These are phyloP conservation scores for Pangasius djambal DNA, from an alignment of 2,797 vertebrate genomes.

Conservation along the genomic window DNA sequence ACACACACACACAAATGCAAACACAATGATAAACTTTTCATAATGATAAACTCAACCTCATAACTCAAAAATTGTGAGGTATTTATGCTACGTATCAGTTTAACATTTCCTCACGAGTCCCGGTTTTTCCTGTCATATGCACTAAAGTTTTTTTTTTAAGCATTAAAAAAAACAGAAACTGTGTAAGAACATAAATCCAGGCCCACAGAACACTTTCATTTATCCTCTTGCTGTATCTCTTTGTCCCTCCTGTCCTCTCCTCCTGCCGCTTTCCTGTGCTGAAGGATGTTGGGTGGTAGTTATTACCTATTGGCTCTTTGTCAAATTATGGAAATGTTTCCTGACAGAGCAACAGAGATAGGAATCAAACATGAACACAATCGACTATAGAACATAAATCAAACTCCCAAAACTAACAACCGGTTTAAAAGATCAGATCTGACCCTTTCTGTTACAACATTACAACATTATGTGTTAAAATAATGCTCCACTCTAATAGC, in stretches of 20 bases:
- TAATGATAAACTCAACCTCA: not conserved
- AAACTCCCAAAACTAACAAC: not conserved
- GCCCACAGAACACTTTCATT: constrained; percentile 17
- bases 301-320: constrained; percentile 63
- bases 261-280: constrained; percentile 50
- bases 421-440: not conserved
- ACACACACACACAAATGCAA: constrained; percentile 29
- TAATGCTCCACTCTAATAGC: not conserved
- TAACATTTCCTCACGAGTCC: not conserved
- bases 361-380: constrained; percentile 23
- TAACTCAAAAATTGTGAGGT: constrained; percentile 6
- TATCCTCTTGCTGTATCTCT: constrained; percentile 27
- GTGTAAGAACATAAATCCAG: not conserved
- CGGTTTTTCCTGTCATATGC: constrained; percentile 3
- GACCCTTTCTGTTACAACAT: not conserved
- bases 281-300: constrained; percentile 48
- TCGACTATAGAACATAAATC: not conserved
- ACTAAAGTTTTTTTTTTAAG: not conserved
- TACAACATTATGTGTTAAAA: not conserved
- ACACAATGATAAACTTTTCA: not conserved
- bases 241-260: constrained; percentile 10
- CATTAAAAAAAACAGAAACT: not conserved
- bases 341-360: constrained; percentile 30
- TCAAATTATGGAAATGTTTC: constrained; percentile 68
- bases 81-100: constrained; percentile 16